phyloP scores from a whole-genome alignment of 2,797 vertebrate species.

The Hydrophis major region DNA sequence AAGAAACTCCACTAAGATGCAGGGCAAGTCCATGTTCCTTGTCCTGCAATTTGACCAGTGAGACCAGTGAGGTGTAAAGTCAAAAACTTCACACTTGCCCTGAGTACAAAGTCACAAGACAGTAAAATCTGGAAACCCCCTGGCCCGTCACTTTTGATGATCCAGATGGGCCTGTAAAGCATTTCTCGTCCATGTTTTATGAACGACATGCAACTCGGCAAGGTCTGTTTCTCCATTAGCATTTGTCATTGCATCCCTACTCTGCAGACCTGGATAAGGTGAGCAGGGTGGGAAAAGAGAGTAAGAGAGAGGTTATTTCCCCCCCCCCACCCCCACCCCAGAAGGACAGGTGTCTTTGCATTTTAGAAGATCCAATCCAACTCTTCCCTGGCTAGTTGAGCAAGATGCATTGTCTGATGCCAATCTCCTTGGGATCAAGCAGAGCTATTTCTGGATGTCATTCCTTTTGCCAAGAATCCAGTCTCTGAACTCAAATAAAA shows the following conservation, averaged over 20 bases:
- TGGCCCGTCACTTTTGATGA: neutral
- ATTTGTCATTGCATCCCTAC: neutral
- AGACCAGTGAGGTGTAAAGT: conserved; percentile 41
- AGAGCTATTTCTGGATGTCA: neutral
- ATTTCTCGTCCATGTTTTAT: neutral
- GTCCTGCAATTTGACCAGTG: conserved; percentile 71
- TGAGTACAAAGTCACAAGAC: neutral
- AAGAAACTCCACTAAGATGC: conserved; percentile 53
- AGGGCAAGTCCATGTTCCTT: conserved; percentile 67
- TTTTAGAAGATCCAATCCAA: neutral
- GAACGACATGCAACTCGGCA: neutral
- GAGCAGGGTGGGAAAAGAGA: neutral
- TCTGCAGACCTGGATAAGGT: neutral
- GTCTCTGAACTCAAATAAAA: neutral
- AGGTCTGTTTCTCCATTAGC: neutral
- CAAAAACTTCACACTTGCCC: conserved; percentile 16
- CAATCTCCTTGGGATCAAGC: neutral
- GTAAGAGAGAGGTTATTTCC: no score
- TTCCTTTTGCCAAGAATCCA: neutral
- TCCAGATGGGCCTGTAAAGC: neutral
- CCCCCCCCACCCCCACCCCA: neutral
- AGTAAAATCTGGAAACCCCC: neutral
- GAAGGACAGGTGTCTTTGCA: neutral
- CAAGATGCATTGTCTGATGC: neutral
- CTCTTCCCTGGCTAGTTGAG: neutral